Base-by-base conservation (phyloP, 2,113 vertebrate genomes). In the Chaenogobius annularis region DNA sequence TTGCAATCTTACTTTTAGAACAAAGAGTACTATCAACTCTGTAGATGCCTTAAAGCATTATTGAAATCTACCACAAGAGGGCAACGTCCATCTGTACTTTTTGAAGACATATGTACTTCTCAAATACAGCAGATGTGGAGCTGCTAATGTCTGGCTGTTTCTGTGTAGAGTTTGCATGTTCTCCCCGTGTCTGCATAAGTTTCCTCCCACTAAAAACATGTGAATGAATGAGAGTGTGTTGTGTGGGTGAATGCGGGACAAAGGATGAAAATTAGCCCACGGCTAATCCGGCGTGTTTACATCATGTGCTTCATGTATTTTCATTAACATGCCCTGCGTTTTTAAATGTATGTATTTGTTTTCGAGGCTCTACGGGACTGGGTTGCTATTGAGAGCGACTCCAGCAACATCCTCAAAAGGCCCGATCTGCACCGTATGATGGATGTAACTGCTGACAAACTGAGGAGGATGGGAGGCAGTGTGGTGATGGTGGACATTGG, bases 341-440 rank as follows among this genome's bases (percentile, higher is more conserved):
- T 58, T 14, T 77, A 40, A 63, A 40, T 61, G 23, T 56, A 26
- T 40, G 14, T 64, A 13, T 74, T 17, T 79, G 52, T 62, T 10
- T 63, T 52, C 23, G 2, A 98, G 97, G 82, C 66, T 10, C 94
- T 98, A 22, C 85, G 91, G 44, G 92, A 95, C 12, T 98, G 97
- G 97, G 90, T 98, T 69, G 92, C 94, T 0, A 80, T 99, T 0
- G 90, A 96, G 87, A 98, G 96, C 0, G 93, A 96, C 77, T 98
- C 96, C 31, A 82, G 94, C 43, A 95, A 96, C 19, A 86, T 95
- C 0, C 8, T 61, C 0, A 93, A 93, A 74, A 89, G 96, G 70
- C 44, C 72, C 11, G 91, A 97, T 62, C 73, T 96, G 0, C 90
- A 89, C 44, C 58, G 35, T 15, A 98, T 99, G 96, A 93, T 94